These are phyloP conservation scores for Oscheius sp. DNA, from an alignment of 2,888 invertebrate genomes.

Conservation along the genomic window DNA sequence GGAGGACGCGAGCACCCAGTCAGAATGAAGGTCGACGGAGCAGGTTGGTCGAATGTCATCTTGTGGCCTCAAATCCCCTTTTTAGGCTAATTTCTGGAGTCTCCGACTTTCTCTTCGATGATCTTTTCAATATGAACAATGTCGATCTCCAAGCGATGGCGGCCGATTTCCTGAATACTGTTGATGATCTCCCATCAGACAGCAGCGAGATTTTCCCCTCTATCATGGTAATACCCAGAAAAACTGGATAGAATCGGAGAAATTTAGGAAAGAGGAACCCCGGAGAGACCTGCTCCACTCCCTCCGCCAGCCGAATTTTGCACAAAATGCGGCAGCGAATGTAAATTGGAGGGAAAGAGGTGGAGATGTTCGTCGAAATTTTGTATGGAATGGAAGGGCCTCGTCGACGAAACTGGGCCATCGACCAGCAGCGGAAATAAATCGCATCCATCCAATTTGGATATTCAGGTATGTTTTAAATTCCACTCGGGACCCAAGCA, in stretches of 20 bases:
- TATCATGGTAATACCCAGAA: neutral
- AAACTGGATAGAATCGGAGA: neutral
- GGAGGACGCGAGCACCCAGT: slow-evolving; percentile 45
- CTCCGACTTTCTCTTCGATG: slow-evolving; percentile 61
- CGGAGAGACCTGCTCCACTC: slow-evolving; percentile 41
- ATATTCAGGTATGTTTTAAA: too few species aligned
- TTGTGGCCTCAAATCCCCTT: neutral
- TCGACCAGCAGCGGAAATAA: too few species aligned
- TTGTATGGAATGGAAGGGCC: slow-evolving; percentile 38
- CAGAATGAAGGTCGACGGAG: slow-evolving; percentile 42
- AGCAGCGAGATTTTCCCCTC: slow-evolving; percentile 47
- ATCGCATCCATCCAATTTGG: too few species aligned
- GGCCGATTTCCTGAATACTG: slow-evolving; percentile 50
- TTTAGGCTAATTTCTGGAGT: slow-evolving; percentile 49
- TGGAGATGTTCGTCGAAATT: slow-evolving; percentile 44
- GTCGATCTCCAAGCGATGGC: slow-evolving; percentile 43
- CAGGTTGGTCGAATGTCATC: slow-evolving; percentile 9
- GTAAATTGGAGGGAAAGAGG: slow-evolving; percentile 43
- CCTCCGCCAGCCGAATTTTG: slow-evolving; percentile 56
- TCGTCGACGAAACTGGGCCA: too few species aligned
- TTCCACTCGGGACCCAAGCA: too few species aligned
- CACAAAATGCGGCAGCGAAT: slow-evolving; percentile 60
- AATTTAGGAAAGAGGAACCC: slow-evolving; percentile 29
- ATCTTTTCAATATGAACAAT: slow-evolving; percentile 41
- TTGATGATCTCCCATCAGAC: slow-evolving; percentile 58